Percentiles rank a stretch among this genome's conserved stretches.
These are phyloP conservation scores for Andrena dorsata DNA, from an alignment of 2,888 invertebrate species.

Conservation along the genomic window DNA sequence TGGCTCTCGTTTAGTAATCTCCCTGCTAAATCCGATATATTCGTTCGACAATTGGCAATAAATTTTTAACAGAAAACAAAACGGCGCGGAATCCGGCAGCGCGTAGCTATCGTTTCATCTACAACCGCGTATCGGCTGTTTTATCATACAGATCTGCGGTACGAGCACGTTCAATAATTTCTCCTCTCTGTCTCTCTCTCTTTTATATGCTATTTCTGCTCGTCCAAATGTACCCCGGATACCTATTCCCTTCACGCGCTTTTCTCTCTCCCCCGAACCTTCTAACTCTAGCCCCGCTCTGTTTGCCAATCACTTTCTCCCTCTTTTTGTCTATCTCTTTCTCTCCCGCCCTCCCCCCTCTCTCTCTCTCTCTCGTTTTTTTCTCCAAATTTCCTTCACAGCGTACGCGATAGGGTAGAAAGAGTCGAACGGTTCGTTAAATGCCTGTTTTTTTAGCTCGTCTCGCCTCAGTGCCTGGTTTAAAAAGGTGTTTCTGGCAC, in stretches of 20 bases:
- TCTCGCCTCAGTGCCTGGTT: conserved; percentile 56
- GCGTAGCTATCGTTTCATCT: conserved; percentile 55
- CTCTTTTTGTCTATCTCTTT: conserved; percentile 27
- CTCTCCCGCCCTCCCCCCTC: conserved; percentile 24
- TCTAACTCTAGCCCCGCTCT: not conserved
- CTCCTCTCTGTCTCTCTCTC: conserved; percentile 36
- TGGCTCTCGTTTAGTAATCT: conserved; percentile 41
- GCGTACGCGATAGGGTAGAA: conserved; percentile 65
- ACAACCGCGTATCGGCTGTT: conserved; percentile 51
- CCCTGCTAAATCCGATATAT: conserved; percentile 46
- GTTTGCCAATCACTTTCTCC: conserved; percentile 13
- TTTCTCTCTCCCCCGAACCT: conserved; percentile 29
- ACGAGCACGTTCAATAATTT: conserved; percentile 63
- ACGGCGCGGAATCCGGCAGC: conserved; percentile 17
- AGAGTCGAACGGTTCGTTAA: conserved; percentile 72
- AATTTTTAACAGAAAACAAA: conserved; percentile 46
- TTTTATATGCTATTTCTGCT: conserved; percentile 8
- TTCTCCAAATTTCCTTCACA: conserved; percentile 56
- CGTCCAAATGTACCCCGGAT: conserved; percentile 12
- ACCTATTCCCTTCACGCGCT: conserved; percentile 24
- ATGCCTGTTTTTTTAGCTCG: conserved; percentile 66
- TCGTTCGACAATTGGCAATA: conserved; percentile 54
- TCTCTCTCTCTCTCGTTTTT: not conserved
- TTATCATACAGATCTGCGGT: conserved; percentile 41
- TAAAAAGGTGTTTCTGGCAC: conserved; percentile 69